Conservation (phyloP, 1,140 invertebrate genomes). For the Trichonephila clavata region DNA sequence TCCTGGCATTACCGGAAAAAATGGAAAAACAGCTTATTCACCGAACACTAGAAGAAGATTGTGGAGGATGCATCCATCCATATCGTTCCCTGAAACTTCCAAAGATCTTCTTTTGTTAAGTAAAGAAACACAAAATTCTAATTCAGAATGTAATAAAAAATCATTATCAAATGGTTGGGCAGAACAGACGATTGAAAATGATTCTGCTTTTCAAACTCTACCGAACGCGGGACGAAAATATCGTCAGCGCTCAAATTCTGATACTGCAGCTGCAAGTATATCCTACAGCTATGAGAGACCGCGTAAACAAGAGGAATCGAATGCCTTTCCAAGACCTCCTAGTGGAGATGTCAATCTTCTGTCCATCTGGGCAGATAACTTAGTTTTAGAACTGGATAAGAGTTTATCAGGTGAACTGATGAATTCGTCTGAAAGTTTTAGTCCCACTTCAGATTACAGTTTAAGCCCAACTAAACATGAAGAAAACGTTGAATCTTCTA, state of each 20-base stretch:
- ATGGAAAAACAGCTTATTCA: slow-evolving; percentile 21
- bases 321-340: slow-evolving; percentile 45
- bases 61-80: slow-evolving; percentile 68
- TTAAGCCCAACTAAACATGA: slow-evolving; percentile 66
- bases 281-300: background rate
- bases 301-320: background rate
- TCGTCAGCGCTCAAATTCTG: slow-evolving; percentile 68
- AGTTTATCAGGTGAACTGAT: slow-evolving; percentile 33
- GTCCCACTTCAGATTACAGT: slow-evolving; percentile 65
- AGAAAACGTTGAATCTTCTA: background rate
- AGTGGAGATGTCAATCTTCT: slow-evolving; percentile 72
- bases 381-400: slow-evolving; percentile 68
- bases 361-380: slow-evolving; percentile 71
- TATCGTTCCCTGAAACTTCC: slow-evolving; percentile 71
- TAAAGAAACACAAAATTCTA: slow-evolving; percentile 1
- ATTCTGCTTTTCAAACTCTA: background rate
- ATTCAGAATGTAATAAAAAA: background rate
- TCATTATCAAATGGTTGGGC: background rate
- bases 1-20: background rate
- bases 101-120: slow-evolving; percentile 65
- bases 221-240: background rate
- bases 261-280: slow-evolving; percentile 28
- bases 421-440: slow-evolving; percentile 8
- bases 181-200: background rate
- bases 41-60: slow-evolving; percentile 56